Evolutionary conservation across 2,113 vertebrate species (phyloP).

Genomic region (Rhinogobius similis): DNA sequence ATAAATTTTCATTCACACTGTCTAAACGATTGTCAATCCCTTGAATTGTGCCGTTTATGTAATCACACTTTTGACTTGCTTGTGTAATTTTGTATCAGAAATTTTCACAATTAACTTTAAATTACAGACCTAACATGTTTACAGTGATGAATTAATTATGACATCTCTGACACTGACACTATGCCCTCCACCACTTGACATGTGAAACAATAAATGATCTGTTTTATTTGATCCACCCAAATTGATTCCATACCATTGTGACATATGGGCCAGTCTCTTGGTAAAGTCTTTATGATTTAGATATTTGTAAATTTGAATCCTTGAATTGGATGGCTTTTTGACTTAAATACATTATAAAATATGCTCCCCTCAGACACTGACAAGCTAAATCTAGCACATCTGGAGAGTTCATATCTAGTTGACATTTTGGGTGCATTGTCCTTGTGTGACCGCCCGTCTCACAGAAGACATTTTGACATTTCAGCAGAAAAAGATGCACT

Average conservation of each 20-base stretch:
- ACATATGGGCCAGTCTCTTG: not conserved
- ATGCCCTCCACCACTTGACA: not conserved
- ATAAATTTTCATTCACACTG: not conserved
- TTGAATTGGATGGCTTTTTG: not conserved
- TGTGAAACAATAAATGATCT: not conserved
- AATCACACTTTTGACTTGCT: too few relatives aligned
- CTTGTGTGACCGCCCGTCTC: conserved; percentile 1
- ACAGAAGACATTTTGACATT: conserved; percentile 10
- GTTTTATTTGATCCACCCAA: not conserved
- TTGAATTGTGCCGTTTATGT: too few relatives aligned
- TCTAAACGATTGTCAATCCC: not conserved
- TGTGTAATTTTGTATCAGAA: too few relatives aligned
- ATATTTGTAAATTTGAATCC: not conserved
- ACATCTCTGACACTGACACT: not conserved
- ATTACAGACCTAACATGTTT: too few relatives aligned
- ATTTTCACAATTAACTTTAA: too few relatives aligned
- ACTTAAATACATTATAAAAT: not conserved
- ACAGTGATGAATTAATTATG: too few relatives aligned
- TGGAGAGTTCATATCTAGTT: conserved; percentile 2
- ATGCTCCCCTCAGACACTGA: not conserved
- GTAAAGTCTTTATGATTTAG: not conserved
- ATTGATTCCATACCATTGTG: not conserved
- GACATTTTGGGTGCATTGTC: conserved; percentile 10
- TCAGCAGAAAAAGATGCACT: conserved; percentile 10
- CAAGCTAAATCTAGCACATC: not conserved